A percentile compares a stretch with the other conserved stretches of the same genome.
Conservation (phyloP, 2,888 invertebrate species). For the Agrotis clavis region DNA sequence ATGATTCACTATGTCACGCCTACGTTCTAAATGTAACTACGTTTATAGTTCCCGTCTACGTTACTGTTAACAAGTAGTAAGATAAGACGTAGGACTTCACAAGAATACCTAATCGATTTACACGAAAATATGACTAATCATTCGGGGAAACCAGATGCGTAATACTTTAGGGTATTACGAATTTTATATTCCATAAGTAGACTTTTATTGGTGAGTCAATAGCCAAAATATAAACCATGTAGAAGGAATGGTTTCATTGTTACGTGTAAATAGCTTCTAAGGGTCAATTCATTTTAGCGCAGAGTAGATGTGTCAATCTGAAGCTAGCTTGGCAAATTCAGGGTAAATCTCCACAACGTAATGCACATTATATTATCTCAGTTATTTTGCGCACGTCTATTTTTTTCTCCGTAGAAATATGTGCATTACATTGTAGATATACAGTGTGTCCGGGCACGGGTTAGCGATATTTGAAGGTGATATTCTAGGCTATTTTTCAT, state of each 20-base stretch:
- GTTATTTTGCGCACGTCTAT: too few relatives aligned
- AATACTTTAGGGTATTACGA: not conserved
- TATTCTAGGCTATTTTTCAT: too few relatives aligned
- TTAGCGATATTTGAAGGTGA: too few relatives aligned
- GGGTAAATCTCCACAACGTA: too few relatives aligned
- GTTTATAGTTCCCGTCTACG: not conserved
- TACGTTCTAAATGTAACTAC: slow-evolving; percentile 6
- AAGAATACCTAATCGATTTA: not conserved
- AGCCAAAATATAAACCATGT: too few relatives aligned
- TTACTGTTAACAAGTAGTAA: not conserved
- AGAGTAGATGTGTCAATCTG: too few relatives aligned
- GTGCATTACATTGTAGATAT: too few relatives aligned
- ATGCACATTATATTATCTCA: too few relatives aligned
- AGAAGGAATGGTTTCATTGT: not conserved
- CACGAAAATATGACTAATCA: not conserved
- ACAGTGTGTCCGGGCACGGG: too few relatives aligned
- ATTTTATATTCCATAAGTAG: not conserved
- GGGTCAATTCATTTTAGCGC: too few relatives aligned
- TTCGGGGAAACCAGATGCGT: not conserved
- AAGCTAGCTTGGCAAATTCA: too few relatives aligned
- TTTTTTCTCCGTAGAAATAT: too few relatives aligned
- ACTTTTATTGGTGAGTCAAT: not conserved
- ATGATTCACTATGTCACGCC: slow-evolving; percentile 17
- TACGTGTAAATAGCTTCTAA: not conserved
- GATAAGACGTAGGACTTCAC: slow-evolving; percentile 1